Percentiles rank a stretch among this genome's conserved stretches.
Conservation (phyloP, 2,113 vertebrate species). For the Apistogramma diplotaenia region DNA sequence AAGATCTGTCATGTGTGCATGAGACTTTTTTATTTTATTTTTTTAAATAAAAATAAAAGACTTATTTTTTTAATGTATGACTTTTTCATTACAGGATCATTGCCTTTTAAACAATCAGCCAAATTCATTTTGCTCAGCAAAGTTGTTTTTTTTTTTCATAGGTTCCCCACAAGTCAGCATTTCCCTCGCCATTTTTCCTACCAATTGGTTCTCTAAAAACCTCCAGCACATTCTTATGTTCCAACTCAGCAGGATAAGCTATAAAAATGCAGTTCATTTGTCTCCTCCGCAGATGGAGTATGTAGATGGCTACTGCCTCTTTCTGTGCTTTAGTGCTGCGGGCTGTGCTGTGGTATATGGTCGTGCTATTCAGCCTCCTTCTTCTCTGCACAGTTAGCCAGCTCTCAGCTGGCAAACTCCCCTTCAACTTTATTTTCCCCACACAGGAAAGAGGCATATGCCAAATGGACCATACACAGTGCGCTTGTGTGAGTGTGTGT, state of each 20-base stretch:
- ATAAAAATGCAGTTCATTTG: conserved; percentile 68
- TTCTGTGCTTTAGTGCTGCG: conserved; percentile 45
- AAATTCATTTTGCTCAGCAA: conserved; percentile 24
- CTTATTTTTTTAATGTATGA: background rate
- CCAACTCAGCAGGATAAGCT: conserved; percentile 57
- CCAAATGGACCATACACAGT: conserved; percentile 44
- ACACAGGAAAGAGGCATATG: conserved; percentile 33
- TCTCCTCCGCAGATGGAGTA: conserved; percentile 61
- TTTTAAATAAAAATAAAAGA: too few species aligned
- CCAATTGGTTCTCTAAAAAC: conserved; percentile 53
- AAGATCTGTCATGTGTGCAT: background rate
- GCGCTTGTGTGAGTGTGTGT: background rate
- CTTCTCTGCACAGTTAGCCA: conserved; percentile 41
- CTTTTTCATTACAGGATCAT: background rate
- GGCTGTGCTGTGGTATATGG: conserved; percentile 51
- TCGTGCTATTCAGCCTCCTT: conserved; percentile 22
- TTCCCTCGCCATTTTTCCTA: conserved; percentile 55
- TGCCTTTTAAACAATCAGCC: background rate
- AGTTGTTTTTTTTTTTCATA: conserved; percentile 22
- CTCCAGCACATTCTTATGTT: conserved; percentile 54
- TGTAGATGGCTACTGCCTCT: conserved; percentile 48
- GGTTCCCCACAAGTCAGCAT: conserved; percentile 51
- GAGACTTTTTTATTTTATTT: background rate
- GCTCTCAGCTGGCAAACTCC: conserved; percentile 46
- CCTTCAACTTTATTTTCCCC: conserved; percentile 44